Percentiles rank a stretch among this genome's conserved stretches.
Conservation (phyloP, 2,888 invertebrate genomes). For the Trypoxylon attenuatum region DNA sequence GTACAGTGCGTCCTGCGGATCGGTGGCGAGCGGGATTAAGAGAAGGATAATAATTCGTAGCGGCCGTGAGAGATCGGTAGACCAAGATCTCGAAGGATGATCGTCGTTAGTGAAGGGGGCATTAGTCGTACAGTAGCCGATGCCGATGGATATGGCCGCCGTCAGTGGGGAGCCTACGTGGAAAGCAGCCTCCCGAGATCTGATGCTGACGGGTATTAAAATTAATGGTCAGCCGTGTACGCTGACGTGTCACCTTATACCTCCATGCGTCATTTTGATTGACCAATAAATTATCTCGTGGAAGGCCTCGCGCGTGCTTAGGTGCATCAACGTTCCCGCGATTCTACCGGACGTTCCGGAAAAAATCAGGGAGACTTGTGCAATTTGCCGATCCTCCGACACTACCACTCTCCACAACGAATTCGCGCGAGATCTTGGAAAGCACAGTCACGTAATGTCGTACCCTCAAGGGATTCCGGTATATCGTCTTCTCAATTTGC, state of each 20-base stretch:
- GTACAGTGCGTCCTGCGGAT: slow-evolving; percentile 3
- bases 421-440: background rate
- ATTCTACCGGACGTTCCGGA: slow-evolving; percentile 33
- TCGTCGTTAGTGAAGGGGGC: slow-evolving; percentile 58
- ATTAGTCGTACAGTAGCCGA: slow-evolving; percentile 61
- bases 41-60: slow-evolving; percentile 56
- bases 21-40: slow-evolving; percentile 41
- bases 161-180: slow-evolving; percentile 43
- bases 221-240: slow-evolving; percentile 71
- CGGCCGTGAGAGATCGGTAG: slow-evolving; percentile 53
- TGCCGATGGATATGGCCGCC: slow-evolving; percentile 54
- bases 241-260: slow-evolving; percentile 74
- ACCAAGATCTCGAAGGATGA: slow-evolving; percentile 60
- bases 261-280: slow-evolving; percentile 73
- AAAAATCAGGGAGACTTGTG: slow-evolving; percentile 33
- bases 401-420: background rate
- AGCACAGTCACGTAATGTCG: background rate
- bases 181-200: slow-evolving; percentile 58
- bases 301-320: slow-evolving; percentile 47
- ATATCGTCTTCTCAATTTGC: no score
- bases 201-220: slow-evolving; percentile 69
- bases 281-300: slow-evolving; percentile 72
- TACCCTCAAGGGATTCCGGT: no score
- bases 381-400: slow-evolving; percentile 28
- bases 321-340: slow-evolving; percentile 39